Evolutionary conservation across 2,888 invertebrate species (phyloP), one percentile per base, ranked within the genome.

Genomic region (Anthophora plumipes): DNA sequence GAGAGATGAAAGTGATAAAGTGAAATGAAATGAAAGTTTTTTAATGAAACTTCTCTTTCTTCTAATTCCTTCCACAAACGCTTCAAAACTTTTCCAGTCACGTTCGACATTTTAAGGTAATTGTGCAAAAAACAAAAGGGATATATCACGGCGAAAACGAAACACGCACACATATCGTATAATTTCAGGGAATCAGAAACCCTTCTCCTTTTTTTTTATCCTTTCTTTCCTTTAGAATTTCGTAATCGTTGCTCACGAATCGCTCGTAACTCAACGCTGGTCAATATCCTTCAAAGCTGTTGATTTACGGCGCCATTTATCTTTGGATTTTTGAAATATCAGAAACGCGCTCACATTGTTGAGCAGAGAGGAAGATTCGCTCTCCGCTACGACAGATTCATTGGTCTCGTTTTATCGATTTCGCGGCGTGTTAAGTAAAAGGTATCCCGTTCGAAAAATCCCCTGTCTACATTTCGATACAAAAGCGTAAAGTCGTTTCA

Each of bases 261-360:
- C 61, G 31, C 12, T 54, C 77, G 41, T 77, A 77, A 77, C 41
- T 77, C 67, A 77, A 31, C 43, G 20, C 37, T 46, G 57, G 31
- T 54, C 78, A 43, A 78, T 77, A 77, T 60, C 77, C 67, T 31
- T 54, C 67, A 48, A 54, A 54, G 41, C 48, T 37, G 9, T 57
- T 77, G 68, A 78, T 77, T 68, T 77, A 78, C 68, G 48, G 46
- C 25, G 55, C 68, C 39, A 54, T 78, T 66, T 63, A 64, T 78
- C 70, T 59, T 41, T 7, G 80, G n/a, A 70, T 63, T 61, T 61
- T 77, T 61, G 68, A 50, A 68, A 68, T 70, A 55, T 59, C 54
- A 59, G 52, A 60, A 80, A 66, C 60, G 55, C 22, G 50, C 31
- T 55, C 64, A 52, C 22, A 63, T 63, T 63, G 63, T 70, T 48